A percentile compares a stretch with the other conserved stretches of the same genome.
Conservation (phyloP, 2,888 invertebrate species). For the Pachliopta kotzebuea region DNA sequence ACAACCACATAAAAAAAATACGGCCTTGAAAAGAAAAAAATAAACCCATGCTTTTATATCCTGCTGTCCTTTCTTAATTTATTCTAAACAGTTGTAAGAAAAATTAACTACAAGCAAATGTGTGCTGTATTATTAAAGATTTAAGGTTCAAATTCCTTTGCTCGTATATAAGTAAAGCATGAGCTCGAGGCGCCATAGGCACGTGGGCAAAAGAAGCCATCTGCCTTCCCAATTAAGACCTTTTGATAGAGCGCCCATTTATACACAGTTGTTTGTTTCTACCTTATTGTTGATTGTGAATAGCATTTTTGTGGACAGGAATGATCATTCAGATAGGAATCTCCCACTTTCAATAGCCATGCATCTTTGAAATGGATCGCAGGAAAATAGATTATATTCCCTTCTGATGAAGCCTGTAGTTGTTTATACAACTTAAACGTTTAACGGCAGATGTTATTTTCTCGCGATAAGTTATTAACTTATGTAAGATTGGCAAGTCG, state of each 20-base stretch:
- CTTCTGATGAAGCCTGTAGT: not conserved
- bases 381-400: not conserved
- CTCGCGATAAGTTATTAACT: conserved; percentile 15
- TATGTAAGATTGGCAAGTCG: conserved; percentile 17
- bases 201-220: conserved; percentile 55
- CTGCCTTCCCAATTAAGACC: conserved; percentile 57
- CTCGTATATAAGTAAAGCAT: conserved; percentile 1
- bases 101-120: not conserved
- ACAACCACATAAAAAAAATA: conserved; percentile 20
- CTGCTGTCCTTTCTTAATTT: conserved; percentile 21
- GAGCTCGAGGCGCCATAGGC: conserved; percentile 46
- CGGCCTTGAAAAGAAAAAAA: conserved; percentile 30
- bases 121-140: not conserved
- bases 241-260: conserved; percentile 35
- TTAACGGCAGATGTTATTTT: conserved; percentile 21
- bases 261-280: conserved; percentile 40
- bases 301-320: conserved; percentile 38
- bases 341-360: conserved; percentile 22
- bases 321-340: conserved; percentile 41
- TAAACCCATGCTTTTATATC: conserved; percentile 22
- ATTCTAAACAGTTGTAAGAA: conserved; percentile 9
- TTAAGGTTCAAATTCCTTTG: conserved; percentile 18
- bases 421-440: not conserved
- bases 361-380: not conserved
- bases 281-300: conserved; percentile 38